phyloP scores from a whole-genome alignment of 2,888 invertebrate species.

The Conomelus anceps region DNA sequence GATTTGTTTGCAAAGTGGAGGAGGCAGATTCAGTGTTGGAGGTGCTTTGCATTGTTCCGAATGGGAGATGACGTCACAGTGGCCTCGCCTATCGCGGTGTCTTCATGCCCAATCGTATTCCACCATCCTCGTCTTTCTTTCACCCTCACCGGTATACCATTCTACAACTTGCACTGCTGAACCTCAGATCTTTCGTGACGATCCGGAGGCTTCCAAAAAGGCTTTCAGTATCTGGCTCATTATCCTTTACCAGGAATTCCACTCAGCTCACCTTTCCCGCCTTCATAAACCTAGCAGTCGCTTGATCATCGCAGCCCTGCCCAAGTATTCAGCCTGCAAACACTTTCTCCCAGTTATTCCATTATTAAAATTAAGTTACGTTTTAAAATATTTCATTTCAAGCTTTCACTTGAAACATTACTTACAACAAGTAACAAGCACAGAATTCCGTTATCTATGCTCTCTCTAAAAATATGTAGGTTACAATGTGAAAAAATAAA shows the following conservation, averaged over 20 bases:
- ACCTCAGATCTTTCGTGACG: neutral
- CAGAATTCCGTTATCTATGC: neutral
- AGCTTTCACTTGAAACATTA: neutral
- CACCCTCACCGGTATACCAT: neutral
- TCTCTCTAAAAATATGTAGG: no score
- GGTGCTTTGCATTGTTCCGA: neutral
- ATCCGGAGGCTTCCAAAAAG: neutral
- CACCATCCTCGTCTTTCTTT: neutral
- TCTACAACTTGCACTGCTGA: neutral
- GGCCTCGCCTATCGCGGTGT: neutral
- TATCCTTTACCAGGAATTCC: neutral
- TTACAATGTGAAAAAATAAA: no score
- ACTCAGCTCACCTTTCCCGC: neutral
- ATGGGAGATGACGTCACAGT: neutral
- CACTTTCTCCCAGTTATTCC: neutral
- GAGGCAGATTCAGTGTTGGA: neutral
- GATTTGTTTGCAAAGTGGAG: neutral
- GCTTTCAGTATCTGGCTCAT: neutral
- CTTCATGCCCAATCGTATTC: neutral
- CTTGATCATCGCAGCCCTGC: neutral
- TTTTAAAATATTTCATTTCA: neutral
- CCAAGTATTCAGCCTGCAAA: neutral
- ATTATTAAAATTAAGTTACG: neutral
- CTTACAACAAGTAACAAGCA: neutral
- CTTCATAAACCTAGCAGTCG: neutral